Evolutionary conservation across 30 jellyfish, hydroid and myxozoan genomes (phyloP), one percentile per base, ranked within the genome.

Genomic region (Hydractinia echinata): DNA sequence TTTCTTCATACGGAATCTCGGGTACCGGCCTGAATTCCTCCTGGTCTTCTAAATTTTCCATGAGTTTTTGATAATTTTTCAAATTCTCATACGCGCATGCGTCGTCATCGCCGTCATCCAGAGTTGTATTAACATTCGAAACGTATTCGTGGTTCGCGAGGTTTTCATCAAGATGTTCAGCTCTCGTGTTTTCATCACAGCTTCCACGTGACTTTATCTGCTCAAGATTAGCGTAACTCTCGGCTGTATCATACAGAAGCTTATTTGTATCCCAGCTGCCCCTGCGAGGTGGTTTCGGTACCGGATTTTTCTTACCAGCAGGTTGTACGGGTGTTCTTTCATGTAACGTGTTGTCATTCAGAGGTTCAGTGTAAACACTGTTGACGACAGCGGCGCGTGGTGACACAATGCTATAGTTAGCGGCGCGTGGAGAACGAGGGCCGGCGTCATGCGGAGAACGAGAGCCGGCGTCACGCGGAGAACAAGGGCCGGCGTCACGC

Each of bases 21-120:
- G 96, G 96, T 50, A 89, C 76, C 21, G 90, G 86, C 7, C 96
- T 85, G 54, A 64, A 64, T 51, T 44, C 51, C 74, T 64, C 74
- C 44, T 2, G 2, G 44, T 30, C 44, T 30, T 30, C 44, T 44
- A n/a, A 3, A 64, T 13, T 13, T 9, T n/a, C 9, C 39, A 51
- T 16, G 19, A 16, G 15, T 11, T 13, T 64, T 64, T 64, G 74
- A 58, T 71, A 71, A 7, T 30, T 71, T 52, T 20, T 30, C 55
- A 71, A 20, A 50, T 71, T 71, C n/a, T 71, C 67, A 50, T 71
- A 71, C 1, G 74, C 19, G 44, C 44, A 30, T 30, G 2, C 44
- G 51, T 44, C 51, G 74, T 6, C 3, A 7, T 7, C 18, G 74
- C 2, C 74, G 10, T 5, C 19, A 13, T 3, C 74, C 19, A 13